phyloP scores from a whole-genome alignment of 2,113 vertebrate species.

The Saimiri boliviensis region DNA sequence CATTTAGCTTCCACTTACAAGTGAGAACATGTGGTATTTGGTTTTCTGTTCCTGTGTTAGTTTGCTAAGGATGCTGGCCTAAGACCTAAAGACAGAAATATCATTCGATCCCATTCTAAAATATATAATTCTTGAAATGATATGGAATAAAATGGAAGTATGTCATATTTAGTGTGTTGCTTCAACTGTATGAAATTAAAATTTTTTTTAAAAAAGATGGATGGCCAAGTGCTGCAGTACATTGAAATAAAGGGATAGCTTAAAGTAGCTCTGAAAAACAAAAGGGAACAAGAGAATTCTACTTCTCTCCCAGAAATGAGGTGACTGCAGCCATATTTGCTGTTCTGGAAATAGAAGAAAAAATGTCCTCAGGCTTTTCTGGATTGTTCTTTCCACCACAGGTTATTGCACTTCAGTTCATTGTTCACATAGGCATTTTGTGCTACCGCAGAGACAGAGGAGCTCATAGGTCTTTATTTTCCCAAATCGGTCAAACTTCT shows the following conservation, averaged over 20 bases:
- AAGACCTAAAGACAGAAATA: too few relatives aligned
- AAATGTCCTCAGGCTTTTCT: neutral
- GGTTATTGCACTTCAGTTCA: neutral
- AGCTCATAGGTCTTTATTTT: neutral
- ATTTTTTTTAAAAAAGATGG: neutral
- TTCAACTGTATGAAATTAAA: neutral
- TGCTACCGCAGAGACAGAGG: neutral
- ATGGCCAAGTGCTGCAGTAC: neutral
- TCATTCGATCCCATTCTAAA: neutral
- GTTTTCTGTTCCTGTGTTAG: too few relatives aligned
- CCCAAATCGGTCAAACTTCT: neutral
- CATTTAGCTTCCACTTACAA: too few relatives aligned
- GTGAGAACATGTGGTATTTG: too few relatives aligned
- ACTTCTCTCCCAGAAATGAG: neutral
- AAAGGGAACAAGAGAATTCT: neutral
- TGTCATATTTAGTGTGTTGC: neutral
- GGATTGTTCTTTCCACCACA: neutral
- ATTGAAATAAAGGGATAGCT: neutral
- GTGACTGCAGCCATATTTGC: accelerated
- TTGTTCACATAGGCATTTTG: neutral
- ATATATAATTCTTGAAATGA: neutral
- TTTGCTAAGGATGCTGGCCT: too few relatives aligned
- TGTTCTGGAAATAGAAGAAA: neutral
- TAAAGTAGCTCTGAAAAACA: neutral
- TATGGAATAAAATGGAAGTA: neutral